A percentile compares a stretch with the other conserved stretches of the same genome.
phyloP scores from a whole-genome alignment of 2,797 vertebrate genomes.

The Neostethus bicornis region DNA sequence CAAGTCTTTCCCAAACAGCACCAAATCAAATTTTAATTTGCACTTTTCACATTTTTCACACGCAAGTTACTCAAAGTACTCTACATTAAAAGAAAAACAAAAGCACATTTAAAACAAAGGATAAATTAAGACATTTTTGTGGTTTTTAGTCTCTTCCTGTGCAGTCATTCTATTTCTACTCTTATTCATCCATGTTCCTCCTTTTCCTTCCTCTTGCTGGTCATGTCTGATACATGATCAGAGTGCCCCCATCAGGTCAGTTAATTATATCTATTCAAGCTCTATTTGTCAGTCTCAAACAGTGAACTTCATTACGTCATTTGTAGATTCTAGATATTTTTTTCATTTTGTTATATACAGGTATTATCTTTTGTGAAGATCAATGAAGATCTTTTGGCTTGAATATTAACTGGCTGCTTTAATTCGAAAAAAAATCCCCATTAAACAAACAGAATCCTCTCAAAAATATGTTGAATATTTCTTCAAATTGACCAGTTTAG shows the following conservation, averaged over 20 bases:
- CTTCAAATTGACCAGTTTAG: not conserved
- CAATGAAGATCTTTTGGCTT: not conserved
- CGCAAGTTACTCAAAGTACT: too few relatives aligned
- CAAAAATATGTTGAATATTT: not conserved
- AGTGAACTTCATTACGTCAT: too few relatives aligned
- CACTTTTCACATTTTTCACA: too few relatives aligned
- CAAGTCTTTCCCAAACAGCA: too few relatives aligned
- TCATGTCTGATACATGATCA: conserved; percentile 9
- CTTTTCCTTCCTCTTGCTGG: conserved; percentile 13
- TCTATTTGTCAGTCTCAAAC: not conserved
- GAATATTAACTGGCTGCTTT: too few relatives aligned
- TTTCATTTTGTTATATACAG: too few relatives aligned
- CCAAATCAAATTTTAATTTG: too few relatives aligned
- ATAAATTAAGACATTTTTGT: not conserved
- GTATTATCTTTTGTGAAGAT: too few relatives aligned
- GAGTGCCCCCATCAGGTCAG: conserved; percentile 36
- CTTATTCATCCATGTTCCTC: not conserved
- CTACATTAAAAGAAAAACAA: too few relatives aligned
- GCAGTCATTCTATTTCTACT: not conserved
- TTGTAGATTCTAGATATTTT: too few relatives aligned
- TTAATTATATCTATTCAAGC: conserved; percentile 2
- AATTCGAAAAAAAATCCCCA: not conserved
- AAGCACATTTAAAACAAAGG: conserved; percentile 4
- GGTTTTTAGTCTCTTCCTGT: conserved; percentile 22
- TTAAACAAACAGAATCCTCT: too few relatives aligned